Evolutionary conservation across 1,140 invertebrate species (phyloP), one percentile per base, ranked within the genome.

Genomic region (Drosophila santomea): DNA sequence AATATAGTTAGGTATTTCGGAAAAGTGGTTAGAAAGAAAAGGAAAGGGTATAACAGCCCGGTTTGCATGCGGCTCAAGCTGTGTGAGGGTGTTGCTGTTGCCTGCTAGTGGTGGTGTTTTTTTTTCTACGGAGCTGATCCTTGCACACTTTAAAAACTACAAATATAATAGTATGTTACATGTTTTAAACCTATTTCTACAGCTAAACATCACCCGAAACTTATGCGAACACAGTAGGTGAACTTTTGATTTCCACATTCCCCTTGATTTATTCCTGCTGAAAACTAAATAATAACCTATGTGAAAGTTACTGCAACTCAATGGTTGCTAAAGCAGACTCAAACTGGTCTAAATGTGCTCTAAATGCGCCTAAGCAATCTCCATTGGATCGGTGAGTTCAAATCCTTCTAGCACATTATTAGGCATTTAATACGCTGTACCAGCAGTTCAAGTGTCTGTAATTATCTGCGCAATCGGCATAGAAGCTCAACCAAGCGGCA

Each of bases 281-380:
- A 50, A 35, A 67, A 35, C 10, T 4, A 8, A 48, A 25, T 11
- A 7, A 11, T 35, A 51, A 17, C 48, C 20, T 7, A 25, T 64
- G 14, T 20, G 36, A 52, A 25, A 32, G 14, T 23, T 36, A 43
- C 43, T 11, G 8, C 25, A 43, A 23, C 45, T 58, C 50, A 56
- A 74, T 59, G 78, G 45, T 59, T 62, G 17, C 17, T 32, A 41
- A 54, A 44, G 17, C 48, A 14, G 17, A 23, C 32, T 39, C 47
- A 61, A 50, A 6, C 38, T 60, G 52, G 48, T 74, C 62, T 58
- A 64, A 84, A 84, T 79, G 83, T 79, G 45, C 71, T 78, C 77
- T 80, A 81, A 89, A 89, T 90, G 86, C 75, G 75, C 68, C 59
- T 74, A 68, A 84, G 51, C 59, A 54, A 47, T 61, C 44, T 61